Percentiles rank a stretch among this genome's conserved stretches.
Conservation (phyloP, 2,888 invertebrate species). For the Scelioninae gen. 1 region DNA sequence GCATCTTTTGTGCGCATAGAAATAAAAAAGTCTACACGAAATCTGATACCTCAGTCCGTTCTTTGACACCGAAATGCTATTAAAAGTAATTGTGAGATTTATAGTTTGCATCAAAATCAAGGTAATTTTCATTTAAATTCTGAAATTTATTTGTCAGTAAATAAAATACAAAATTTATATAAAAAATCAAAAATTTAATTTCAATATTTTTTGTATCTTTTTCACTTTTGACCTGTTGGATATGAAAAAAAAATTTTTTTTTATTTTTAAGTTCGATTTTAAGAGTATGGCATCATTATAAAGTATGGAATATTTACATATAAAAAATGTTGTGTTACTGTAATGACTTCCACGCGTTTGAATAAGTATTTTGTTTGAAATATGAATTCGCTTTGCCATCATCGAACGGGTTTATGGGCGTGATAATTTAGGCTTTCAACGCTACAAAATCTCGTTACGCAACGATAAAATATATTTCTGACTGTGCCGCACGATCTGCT, state of each 20-base stretch:
- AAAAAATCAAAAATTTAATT: too few species aligned
- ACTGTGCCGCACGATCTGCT: conserved; percentile 53
- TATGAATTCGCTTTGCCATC: conserved; percentile 51
- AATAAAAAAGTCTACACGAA: conserved; percentile 38
- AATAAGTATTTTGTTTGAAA: conserved; percentile 59
- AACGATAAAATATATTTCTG: conserved; percentile 52
- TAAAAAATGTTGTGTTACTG: too few species aligned
- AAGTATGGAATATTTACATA: conserved; percentile 8
- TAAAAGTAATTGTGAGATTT: conserved; percentile 21
- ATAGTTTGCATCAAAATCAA: too few species aligned
- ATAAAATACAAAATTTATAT: too few species aligned
- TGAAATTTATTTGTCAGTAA: too few species aligned
- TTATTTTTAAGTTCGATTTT: too few species aligned
- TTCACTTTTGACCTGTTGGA: not conserved
- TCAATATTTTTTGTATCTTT: not conserved
- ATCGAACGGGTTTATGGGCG: conserved; percentile 51
- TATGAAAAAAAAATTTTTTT: too few species aligned
- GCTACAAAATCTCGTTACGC: conserved; percentile 61
- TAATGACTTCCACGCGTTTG: conserved; percentile 28
- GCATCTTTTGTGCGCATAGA: conserved; percentile 54
- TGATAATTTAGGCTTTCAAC: conserved; percentile 62
- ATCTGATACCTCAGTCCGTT: conserved; percentile 29
- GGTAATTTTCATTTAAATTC: too few species aligned
- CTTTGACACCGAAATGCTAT: conserved; percentile 32
- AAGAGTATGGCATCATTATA: too few species aligned